These are phyloP conservation scores for Pangasianodon gigas DNA, from an alignment of 2,113 vertebrate genomes.

Conservation along the genomic window DNA sequence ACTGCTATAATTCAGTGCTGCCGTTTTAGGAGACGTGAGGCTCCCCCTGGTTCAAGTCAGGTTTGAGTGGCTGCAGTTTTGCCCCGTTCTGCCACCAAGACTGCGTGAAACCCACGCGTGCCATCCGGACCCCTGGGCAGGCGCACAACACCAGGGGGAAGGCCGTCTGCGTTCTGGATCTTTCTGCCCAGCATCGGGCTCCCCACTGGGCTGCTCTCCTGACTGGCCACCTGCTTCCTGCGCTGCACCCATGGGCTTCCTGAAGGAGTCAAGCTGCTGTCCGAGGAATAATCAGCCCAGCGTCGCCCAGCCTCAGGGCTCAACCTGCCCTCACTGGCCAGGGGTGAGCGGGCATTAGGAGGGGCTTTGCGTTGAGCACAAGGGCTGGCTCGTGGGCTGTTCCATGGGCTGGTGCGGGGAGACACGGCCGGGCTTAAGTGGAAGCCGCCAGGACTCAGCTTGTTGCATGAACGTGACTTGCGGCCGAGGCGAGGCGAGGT, in stretches of 20 bases:
- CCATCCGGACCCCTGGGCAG: conserved; percentile 90
- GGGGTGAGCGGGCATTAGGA: conserved; percentile 75
- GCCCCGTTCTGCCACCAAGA: conserved; percentile 69
- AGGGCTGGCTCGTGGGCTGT: conserved; percentile 82
- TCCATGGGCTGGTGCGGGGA: conserved; percentile 91
- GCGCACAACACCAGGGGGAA: conserved; percentile 85
- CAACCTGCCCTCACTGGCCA: conserved; percentile 79
- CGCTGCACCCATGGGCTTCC: conserved; percentile 96
- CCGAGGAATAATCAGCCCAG: conserved; percentile 88
- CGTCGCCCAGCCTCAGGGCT: conserved; percentile 78
- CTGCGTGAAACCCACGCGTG: conserved; percentile 86
- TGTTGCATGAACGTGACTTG: conserved; percentile 72
- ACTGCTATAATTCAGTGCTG: conserved; percentile 21
- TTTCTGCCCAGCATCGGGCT: conserved; percentile 86
- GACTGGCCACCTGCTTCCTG: conserved; percentile 83
- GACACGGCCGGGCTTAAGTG: conserved; percentile 90
- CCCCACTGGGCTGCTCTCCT: conserved; percentile 84
- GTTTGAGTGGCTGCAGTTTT: conserved; percentile 73
- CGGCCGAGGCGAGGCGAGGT: conserved; percentile 83
- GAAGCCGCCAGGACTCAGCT: conserved; percentile 79
- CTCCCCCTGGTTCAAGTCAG: conserved; percentile 57
- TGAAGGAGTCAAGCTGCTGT: conserved; percentile 90
- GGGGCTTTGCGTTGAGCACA: conserved; percentile 80
- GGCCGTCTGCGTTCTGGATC: conserved; percentile 86
- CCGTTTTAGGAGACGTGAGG: conserved; percentile 28